These are phyloP conservation scores for Metallyticus violacea DNA, from an alignment of 2,888 invertebrate genomes.

Conservation along the genomic window DNA sequence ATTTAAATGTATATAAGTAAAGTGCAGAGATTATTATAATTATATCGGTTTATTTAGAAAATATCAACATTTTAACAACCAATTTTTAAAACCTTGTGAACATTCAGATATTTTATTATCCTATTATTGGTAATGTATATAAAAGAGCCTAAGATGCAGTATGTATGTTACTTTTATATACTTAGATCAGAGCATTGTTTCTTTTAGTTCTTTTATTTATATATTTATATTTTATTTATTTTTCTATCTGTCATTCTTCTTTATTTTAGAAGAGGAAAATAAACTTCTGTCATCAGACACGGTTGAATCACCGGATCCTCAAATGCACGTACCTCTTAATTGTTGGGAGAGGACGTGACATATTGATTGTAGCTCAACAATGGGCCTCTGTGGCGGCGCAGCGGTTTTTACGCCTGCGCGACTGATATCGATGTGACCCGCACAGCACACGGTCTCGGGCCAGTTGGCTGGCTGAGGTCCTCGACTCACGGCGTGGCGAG, in stretches of 20 bases:
- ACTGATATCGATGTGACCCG: constrained; percentile 11
- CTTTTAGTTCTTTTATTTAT: too few species aligned
- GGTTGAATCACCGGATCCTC: not conserved
- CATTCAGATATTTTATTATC: too few species aligned
- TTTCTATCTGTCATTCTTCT: not conserved
- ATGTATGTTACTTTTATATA: too few species aligned
- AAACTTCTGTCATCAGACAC: not conserved
- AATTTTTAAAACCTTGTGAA: too few species aligned
- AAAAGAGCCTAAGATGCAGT: too few species aligned
- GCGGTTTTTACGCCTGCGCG: not conserved
- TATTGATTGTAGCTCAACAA: constrained; percentile 15
- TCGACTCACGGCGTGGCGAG: not conserved
- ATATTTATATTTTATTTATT: too few species aligned
- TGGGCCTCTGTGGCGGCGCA: not conserved
- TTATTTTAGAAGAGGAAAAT: not conserved
- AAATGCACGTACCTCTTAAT: not conserved
- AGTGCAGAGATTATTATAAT: too few species aligned
- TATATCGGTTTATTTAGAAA: too few species aligned
- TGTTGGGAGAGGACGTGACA: not conserved
- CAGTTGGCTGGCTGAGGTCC: not conserved
- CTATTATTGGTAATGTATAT: too few species aligned
- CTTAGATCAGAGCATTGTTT: too few species aligned
- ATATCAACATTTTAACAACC: too few species aligned
- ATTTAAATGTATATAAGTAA: too few species aligned
- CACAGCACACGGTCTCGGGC: not conserved